These are phyloP conservation scores for Botia kubotai DNA, from an alignment of 2,797 vertebrate species.

Conservation along the genomic window DNA sequence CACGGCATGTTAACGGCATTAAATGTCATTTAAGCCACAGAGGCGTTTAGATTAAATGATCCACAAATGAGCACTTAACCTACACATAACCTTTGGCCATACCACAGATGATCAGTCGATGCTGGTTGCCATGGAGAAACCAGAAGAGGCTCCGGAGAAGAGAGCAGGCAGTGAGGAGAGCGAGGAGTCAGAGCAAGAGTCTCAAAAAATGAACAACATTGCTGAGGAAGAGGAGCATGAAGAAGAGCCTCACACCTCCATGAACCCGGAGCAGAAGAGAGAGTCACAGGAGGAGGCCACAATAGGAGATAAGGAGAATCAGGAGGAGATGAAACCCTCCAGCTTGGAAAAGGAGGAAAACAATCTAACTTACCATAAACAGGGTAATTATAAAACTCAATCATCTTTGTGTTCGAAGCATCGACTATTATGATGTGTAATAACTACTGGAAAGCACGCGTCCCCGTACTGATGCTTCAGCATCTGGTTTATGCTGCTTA, in stretches of 20 bases:
- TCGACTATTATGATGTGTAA: not conserved
- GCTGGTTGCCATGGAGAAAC: conserved; percentile 73
- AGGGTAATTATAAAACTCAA: conserved; percentile 25
- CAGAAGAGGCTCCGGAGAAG: conserved; percentile 65
- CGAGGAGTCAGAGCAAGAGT: conserved; percentile 57
- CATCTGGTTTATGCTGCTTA: not conserved
- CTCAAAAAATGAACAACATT: conserved; percentile 52
- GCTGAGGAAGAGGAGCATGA: conserved; percentile 47
- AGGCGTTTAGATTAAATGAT: not conserved
- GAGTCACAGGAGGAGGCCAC: conserved; percentile 46
- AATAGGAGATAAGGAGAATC: conserved; percentile 60
- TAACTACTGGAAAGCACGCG: not conserved
- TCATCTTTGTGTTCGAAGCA: not conserved
- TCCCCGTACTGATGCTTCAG: not conserved
- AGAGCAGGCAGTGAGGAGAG: conserved; percentile 48
- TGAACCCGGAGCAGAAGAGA: conserved; percentile 54
- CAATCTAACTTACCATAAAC: conserved; percentile 32
- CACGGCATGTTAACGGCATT: not conserved
- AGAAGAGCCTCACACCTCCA: conserved; percentile 26
- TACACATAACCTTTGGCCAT: not conserved
- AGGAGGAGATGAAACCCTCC: conserved; percentile 66
- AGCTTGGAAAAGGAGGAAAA: conserved; percentile 65
- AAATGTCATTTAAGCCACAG: not conserved
- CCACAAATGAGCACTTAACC: not conserved
- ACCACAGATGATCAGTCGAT: conserved; percentile 75